These are phyloP conservation scores for Sebastes minor DNA, from an alignment of 2,797 vertebrate species.

Conservation along the genomic window DNA sequence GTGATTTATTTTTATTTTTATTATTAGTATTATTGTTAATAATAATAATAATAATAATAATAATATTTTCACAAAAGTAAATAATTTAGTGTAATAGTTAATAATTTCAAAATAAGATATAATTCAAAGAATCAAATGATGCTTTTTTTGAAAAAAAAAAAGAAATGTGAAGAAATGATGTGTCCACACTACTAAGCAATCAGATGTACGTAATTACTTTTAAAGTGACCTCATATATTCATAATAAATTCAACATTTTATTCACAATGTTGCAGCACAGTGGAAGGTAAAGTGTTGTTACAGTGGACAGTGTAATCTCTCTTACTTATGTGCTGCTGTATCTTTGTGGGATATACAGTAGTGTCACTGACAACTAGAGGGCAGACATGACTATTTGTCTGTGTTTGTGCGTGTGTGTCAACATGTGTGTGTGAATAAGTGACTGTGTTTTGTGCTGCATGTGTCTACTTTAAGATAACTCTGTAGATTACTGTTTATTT, in stretches of 20 bases:
- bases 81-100: background rate
- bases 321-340: slow-evolving; percentile 15
- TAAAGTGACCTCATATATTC: background rate
- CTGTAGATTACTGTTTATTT: background rate
- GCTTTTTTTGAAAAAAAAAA: background rate
- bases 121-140: background rate
- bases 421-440: background rate
- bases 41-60: too few relatives aligned
- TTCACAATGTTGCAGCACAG: background rate
- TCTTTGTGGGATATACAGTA: slow-evolving; percentile 15
- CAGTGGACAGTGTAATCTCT: background rate
- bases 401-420: slow-evolving; percentile 4
- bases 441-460: background rate
- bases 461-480: background rate
- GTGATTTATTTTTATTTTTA: too few relatives aligned
- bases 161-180: background rate
- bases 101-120: background rate
- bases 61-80: background rate
- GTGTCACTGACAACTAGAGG: slow-evolving; percentile 80
- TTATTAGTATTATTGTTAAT: too few relatives aligned
- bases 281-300: background rate
- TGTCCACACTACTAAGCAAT: background rate
- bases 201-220: background rate
- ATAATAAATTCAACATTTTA: background rate
- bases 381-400: slow-evolving; percentile 73